Evolutionary conservation across 1,140 invertebrate species (phyloP).

Genomic region (Magallana ariakensis): DNA sequence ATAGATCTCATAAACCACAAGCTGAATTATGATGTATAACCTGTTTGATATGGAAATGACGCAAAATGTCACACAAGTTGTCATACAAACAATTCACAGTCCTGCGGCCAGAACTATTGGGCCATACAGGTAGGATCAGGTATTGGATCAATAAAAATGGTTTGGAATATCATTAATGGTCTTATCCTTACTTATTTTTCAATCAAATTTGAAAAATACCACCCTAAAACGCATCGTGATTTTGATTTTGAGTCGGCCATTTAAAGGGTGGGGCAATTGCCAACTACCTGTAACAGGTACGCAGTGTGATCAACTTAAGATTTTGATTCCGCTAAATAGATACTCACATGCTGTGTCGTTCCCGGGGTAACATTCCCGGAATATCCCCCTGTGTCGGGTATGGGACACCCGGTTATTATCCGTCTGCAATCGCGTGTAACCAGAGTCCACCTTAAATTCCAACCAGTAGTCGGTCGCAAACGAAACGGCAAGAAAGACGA

Average conservation of each 20-base stretch:
- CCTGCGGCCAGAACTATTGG: background rate
- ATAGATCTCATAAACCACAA: background rate
- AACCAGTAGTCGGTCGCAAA: slow-evolving; percentile 76
- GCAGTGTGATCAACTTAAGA: background rate
- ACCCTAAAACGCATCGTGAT: no score
- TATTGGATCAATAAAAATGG: background rate
- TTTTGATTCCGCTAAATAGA: background rate
- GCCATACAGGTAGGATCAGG: background rate
- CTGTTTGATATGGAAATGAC: background rate
- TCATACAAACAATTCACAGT: background rate
- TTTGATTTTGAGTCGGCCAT: background rate
- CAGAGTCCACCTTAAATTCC: slow-evolving; percentile 68
- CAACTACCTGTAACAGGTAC: background rate
- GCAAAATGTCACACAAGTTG: background rate
- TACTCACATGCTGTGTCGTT: slow-evolving; percentile 75
- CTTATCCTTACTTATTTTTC: background rate
- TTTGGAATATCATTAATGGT: background rate
- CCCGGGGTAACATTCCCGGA: slow-evolving; percentile 73
- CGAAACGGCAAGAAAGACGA: slow-evolving; percentile 72
- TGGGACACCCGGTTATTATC: slow-evolving; percentile 57
- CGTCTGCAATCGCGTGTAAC: background rate
- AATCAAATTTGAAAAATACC: background rate
- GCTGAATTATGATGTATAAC: background rate
- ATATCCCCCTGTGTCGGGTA: slow-evolving; percentile 70
- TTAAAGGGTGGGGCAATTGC: background rate